Percentiles rank a stretch among this genome's conserved stretches.
These are phyloP conservation scores for Eciton burchellii DNA, from an alignment of 1,140 invertebrate genomes.

Conservation along the genomic window DNA sequence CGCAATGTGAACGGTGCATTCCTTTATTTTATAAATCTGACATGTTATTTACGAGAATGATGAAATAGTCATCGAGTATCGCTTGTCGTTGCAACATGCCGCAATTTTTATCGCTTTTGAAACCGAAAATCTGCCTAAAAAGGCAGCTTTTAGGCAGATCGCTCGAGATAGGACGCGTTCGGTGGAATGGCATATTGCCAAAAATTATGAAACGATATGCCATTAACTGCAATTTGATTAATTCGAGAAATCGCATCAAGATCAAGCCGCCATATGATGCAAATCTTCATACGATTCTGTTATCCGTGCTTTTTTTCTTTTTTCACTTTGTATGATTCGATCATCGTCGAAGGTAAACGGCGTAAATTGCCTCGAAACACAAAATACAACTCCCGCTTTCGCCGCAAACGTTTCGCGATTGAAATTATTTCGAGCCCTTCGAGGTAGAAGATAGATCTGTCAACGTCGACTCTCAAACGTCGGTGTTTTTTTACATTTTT, in stretches of 20 bases:
- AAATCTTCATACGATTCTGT: background rate
- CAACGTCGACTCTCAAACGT: slow-evolving; percentile 45
- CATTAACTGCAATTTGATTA: background rate
- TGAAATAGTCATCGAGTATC: no score
- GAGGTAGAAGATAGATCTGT: slow-evolving; percentile 18
- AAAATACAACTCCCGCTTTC: background rate
- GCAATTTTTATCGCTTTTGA: no score
- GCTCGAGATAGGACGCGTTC: background rate
- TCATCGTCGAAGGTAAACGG: slow-evolving; percentile 39
- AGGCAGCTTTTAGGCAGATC: no score
- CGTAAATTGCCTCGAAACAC: slow-evolving; percentile 37
- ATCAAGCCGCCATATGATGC: no score
- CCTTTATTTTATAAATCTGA: background rate
- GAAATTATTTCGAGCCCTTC: slow-evolving; percentile 52
- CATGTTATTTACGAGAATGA: slow-evolving; percentile 6
- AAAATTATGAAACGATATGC: no score
- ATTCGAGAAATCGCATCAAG: background rate
- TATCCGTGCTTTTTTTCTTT: background rate
- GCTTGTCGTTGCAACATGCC: no score
- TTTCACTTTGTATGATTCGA: slow-evolving; percentile 33
- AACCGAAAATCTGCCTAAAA: no score
- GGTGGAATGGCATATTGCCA: no score
- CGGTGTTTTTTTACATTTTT: slow-evolving; percentile 40
- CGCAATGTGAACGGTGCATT: background rate
- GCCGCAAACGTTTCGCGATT: slow-evolving; percentile 15